Percentiles rank a stretch among this genome's conserved stretches.
phyloP scores from a whole-genome alignment of 2,888 invertebrate genomes.

The Carabus problematicus region DNA sequence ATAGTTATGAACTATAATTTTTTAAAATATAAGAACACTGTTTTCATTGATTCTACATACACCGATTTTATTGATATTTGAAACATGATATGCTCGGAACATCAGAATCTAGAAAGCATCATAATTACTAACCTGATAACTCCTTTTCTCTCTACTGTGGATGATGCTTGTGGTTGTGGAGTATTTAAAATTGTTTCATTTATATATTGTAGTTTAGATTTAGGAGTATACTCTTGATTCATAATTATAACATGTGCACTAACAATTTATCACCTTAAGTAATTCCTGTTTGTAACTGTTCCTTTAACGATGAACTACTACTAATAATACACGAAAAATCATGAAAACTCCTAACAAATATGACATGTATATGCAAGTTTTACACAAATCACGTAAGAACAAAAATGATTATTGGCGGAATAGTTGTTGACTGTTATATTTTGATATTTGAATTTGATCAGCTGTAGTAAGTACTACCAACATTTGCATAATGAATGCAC shows the following conservation, averaged over 20 bases:
- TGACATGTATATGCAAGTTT: neutral
- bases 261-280: too few species aligned
- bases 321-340: too few species aligned
- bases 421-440: slow-evolving; percentile 18
- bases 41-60: slow-evolving; percentile 11
- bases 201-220: slow-evolving; percentile 46
- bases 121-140: neutral
- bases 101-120: too few species aligned
- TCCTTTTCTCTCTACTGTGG: slow-evolving; percentile 56
- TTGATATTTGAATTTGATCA: slow-evolving; percentile 32
- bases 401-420: neutral
- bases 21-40: neutral
- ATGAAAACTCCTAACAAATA: neutral
- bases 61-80: neutral
- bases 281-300: too few species aligned
- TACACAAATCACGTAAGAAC: neutral
- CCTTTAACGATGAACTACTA: too few species aligned
- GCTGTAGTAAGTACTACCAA: slow-evolving; percentile 11
- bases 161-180: slow-evolving; percentile 58
- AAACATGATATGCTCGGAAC: too few species aligned
- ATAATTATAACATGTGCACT: neutral
- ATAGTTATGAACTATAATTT: neutral
- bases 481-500: neutral
- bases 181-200: slow-evolving; percentile 54
- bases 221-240: slow-evolving; percentile 3